Conservation (phyloP, 2,113 vertebrate genomes). For the Psittacara wagleri region DNA sequence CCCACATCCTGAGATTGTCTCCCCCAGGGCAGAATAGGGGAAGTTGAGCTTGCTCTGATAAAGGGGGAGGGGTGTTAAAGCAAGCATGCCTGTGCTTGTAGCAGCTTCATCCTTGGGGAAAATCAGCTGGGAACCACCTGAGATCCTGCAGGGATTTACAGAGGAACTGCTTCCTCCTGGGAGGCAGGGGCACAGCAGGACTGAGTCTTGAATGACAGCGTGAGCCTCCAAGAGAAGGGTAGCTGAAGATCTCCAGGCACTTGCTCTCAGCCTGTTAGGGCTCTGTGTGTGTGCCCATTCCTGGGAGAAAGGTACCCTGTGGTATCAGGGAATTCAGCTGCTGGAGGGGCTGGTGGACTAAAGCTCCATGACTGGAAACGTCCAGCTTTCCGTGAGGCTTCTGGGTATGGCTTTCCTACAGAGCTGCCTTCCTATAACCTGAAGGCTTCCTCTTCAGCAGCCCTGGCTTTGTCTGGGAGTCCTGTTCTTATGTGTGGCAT, state of each 20-base stretch:
- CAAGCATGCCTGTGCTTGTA: slow-evolving; percentile 7
- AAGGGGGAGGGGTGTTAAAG: slow-evolving; percentile 65
- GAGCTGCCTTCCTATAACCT: neutral
- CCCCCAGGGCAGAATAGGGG: slow-evolving; percentile 65
- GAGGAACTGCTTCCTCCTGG: neutral
- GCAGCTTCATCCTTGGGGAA: neutral
- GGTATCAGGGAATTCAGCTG: neutral
- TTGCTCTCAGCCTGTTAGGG: neutral
- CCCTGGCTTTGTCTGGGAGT: neutral
- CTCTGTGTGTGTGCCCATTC: neutral
- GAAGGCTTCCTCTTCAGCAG: neutral
- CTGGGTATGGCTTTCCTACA: neutral
- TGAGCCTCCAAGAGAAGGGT: neutral
- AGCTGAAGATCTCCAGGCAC: neutral
- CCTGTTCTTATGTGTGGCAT: neutral
- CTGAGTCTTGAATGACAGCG: neutral
- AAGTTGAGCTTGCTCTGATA: slow-evolving; percentile 52
- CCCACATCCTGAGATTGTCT: slow-evolving; percentile 71
- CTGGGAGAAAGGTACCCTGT: neutral
- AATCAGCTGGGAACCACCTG: neutral
- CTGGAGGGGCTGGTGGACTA: neutral
- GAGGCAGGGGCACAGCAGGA: neutral
- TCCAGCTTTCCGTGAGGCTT: neutral
- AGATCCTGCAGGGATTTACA: neutral
- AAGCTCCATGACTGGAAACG: neutral